Base-by-base conservation (phyloP, 2,797 vertebrate genomes). In the Rousettus madagascariensis region DNA sequence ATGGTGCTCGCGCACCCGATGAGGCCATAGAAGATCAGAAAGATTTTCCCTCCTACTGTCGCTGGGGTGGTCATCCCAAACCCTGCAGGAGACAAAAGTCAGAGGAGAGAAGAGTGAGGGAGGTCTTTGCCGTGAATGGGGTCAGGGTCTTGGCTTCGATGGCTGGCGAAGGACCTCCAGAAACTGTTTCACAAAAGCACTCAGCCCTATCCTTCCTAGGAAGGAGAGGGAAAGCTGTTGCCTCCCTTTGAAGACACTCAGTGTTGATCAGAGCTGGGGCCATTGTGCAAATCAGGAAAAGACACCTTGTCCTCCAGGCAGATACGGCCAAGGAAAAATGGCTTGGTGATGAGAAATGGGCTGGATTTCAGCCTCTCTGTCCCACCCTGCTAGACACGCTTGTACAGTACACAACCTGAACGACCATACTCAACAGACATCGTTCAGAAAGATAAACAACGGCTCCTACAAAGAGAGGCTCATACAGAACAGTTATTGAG, bases 11-110 rank as follows among this genome's bases (percentile, higher is more conserved):
- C 99, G 2, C 99, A 99, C 90, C 99, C 99, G 2, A 99, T 97
- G 71, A 99, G 99, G 78, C 99, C 99, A 0, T 99, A 99, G 97
- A 99, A 99, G 98, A 99, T 99, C 94, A 99, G 98, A 97, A 99
- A 99, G 97, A 99, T 98, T 97, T 99, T 99, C 6, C 99, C 99
- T 77, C 99, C 99, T 0, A 99, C 98, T 0, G 99, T 99, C 41
- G 99, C 99, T 0, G 99, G 99, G 0, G 99, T 99, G 8, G 99
- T 99, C 99, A 99, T 99, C 78, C 99, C 99, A 94, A 99, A 99
- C 41, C 99, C 99, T 99, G 97, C 30, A 11, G 66, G 94, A 97
- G 93, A 98, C 49, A 98, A 96, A 98, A 98, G 83, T 6, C 94
- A 92, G 66, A 96, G 38, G 98, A 97, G 55, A 95, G 63, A 72